These are phyloP conservation scores for Dicyrtoma fusca DNA, from an alignment of 2,888 invertebrate species.

Conservation along the genomic window DNA sequence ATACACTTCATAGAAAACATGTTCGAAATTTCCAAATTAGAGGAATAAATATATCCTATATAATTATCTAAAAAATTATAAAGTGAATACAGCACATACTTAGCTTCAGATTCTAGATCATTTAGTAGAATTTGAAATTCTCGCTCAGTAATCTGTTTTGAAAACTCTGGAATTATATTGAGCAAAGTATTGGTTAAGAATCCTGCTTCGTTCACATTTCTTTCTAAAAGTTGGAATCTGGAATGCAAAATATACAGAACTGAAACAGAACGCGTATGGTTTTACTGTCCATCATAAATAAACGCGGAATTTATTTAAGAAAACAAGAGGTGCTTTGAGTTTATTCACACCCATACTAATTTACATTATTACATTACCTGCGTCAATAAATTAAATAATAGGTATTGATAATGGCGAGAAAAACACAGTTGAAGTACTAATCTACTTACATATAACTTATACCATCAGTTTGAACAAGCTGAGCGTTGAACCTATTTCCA, in stretches of 20 bases:
- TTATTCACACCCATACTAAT: no score
- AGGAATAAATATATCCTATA: not conserved
- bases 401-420: not conserved
- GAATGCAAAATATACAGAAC: no score
- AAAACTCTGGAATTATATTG: slow-evolving; percentile 1
- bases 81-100: no score
- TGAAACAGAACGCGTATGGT: no score
- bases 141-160: no score
- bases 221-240: not conserved
- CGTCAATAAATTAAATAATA: no score
- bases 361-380: no score
- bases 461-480: not conserved
- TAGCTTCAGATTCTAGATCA: slow-evolving; percentile 5
- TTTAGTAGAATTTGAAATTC: slow-evolving; percentile 16
- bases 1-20: no score
- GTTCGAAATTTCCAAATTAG: not conserved
- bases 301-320: no score
- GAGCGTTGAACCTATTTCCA: slow-evolving; percentile 38
- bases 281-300: no score
- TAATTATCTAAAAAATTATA: not conserved
- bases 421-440: no score
- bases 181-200: slow-evolving; percentile 28
- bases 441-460: slow-evolving; percentile 25
- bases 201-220: slow-evolving; percentile 20
- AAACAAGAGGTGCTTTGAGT: no score